Evolutionary conservation across 2,797 vertebrate genomes (phyloP), one percentile per base, ranked within the genome.

Genomic region (Galago senegalensis): DNA sequence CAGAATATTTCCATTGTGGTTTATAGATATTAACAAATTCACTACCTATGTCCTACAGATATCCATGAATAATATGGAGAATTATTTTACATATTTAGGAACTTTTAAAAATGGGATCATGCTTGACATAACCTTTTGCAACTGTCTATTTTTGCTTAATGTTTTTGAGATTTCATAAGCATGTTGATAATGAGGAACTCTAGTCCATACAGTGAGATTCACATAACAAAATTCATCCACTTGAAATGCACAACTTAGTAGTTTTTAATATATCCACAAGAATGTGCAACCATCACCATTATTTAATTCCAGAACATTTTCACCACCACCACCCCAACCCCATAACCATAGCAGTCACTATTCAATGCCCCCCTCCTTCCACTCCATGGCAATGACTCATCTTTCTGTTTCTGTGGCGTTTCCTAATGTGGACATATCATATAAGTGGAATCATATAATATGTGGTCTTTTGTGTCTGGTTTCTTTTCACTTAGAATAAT

Each of bases 251-350:
- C 56, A 82, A 1, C 79, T 76, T 80, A 75, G 23, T 81, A 34
- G 12, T 16, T 75, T 95, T 93, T 70, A 93, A 53, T 77, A 9
- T 60, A 31, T 60, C 72, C 21, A 72, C 40, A 63, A 72, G 31
- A 7, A 70, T 93, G 34, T 82, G 3, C 56, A 53, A 8, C 76
- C 63, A 11, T 89, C 61, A 77, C n/a, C 46, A 18, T 23, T 29
- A n/a, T 17, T 37, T 92, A 76, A 89, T 92, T 89, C 21, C 43
- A 53, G 70, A 49, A 70, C 23, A 67, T 72, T 97, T 89, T 82
- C 11, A 53, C 92, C 43, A 93, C 23, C 3, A 16, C 25, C 17
- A 34, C 34, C 5, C 7, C 21, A 85, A 76, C 76, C 27, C 31
- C 4, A 56, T 49, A 46, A 20, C 7, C 12, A 9, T 61, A 58